Percentiles rank a stretch among this genome's conserved stretches.
Conservation (phyloP, 2,113 vertebrate species). For the Melanostigma gelatinosum region DNA sequence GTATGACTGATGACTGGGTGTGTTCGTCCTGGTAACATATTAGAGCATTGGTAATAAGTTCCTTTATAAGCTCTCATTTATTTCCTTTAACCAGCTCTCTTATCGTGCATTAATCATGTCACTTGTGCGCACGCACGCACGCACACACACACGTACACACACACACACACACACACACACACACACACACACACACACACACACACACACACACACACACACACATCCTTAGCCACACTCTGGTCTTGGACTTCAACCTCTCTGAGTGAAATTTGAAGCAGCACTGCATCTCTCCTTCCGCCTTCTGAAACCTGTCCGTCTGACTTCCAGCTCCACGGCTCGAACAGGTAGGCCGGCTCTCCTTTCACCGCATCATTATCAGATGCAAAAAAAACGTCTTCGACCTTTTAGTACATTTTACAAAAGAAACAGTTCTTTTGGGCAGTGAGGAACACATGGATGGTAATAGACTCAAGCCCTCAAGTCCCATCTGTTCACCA, state of each 20-base stretch:
- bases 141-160: slow-evolving; percentile 23
- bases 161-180: slow-evolving; percentile 20
- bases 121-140: not conserved
- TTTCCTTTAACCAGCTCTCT: slow-evolving; percentile 32
- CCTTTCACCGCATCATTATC: not conserved
- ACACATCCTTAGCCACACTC: slow-evolving; percentile 18
- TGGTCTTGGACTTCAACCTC: slow-evolving; percentile 80
- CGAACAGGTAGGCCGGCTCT: slow-evolving; percentile 56
- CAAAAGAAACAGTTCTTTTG: not conserved
- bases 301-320: slow-evolving; percentile 27
- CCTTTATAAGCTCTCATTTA: slow-evolving; percentile 6
- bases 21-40: not conserved
- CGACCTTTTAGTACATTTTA: not conserved
- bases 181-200: slow-evolving; percentile 25
- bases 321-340: slow-evolving; percentile 18
- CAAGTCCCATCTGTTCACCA: too few relatives aligned
- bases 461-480: not conserved
- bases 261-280: slow-evolving; percentile 68
- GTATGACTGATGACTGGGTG: not conserved
- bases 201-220: slow-evolving; percentile 23
- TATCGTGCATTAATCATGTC: slow-evolving; percentile 56
- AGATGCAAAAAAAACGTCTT: not conserved
- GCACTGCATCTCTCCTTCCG: slow-evolving; percentile 54
- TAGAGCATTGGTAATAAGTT: not conserved
- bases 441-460: not conserved